Base-by-base conservation (phyloP, 2,888 invertebrate genomes). In the Peribatodes rhomboidaria region DNA sequence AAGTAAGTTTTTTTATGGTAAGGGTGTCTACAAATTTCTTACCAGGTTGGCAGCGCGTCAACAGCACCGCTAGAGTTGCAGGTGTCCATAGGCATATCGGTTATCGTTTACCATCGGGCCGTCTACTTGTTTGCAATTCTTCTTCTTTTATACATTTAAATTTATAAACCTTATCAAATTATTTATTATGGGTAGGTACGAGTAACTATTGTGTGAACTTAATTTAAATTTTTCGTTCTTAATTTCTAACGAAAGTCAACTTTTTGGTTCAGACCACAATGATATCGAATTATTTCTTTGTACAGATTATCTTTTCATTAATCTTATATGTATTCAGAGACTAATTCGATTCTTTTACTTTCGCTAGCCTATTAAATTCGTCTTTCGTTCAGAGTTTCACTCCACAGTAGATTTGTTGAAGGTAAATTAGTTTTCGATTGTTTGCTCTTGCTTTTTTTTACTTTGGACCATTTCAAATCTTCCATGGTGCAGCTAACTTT, bases 361-460 rank as follows among this genome's bases (percentile, higher is more conserved):
- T 83, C 80, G 72, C 72, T 64, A 57, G 58, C 60, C 62, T 57
- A 70, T 72, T 62, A 57, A 65, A 47, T 74, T 72, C 75, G 74
- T 73, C 65, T 64, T 70, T 56, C 59, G 58, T 67, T 73, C 61
- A 72, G 65, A 73, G 74, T 79, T 78, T 78, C 75, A 65, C 71
- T 61, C 69, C 54, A 67, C 67, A 75, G 73, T 76, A 76, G 74
- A 78, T 80, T 80, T 81, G 76, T 75, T 70, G 76, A 72, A 74
- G 61, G 57, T 73, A 78, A 72, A 78, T 79, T 75, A 74, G 67
- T 75, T 77, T 76, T 72, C 61, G 56, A 80, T 78, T 80, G 78
- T 68, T 69, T 65, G 54, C 2, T 62, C 16, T 20, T 61, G 56
- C 14, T 57, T 65, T 61, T 54, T 50, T 52, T 35, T 47, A 11